Evolutionary conservation across 2,888 invertebrate species (phyloP).

Genomic region (Xanthorhoe spadicearia): DNA sequence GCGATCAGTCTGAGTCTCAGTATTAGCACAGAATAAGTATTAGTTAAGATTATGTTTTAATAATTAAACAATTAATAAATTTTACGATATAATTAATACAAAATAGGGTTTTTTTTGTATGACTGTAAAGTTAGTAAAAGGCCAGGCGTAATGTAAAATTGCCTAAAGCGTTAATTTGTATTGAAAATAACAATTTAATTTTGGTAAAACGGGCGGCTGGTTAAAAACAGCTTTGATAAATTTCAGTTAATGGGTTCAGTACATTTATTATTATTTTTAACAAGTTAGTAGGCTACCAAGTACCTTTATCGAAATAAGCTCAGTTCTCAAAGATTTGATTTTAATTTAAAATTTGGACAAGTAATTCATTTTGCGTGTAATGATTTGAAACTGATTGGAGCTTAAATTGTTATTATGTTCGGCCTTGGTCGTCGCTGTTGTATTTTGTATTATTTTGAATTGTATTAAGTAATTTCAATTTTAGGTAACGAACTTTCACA

Average conservation of each 20-base stretch:
- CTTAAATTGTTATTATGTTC: constrained; percentile 65
- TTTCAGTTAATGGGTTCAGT: neutral
- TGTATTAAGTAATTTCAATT: constrained; percentile 15
- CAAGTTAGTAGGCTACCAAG: neutral
- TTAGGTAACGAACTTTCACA: neutral
- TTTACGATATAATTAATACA: too few species aligned
- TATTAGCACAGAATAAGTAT: too few species aligned
- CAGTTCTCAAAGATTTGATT: constrained; percentile 31
- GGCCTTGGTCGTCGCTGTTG: constrained; percentile 29
- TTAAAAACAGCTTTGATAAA: neutral
- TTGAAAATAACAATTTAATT: constrained; percentile 26
- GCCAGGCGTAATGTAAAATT: neutral
- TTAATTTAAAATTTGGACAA: constrained; percentile 44
- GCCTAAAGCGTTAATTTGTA: constrained; percentile 15
- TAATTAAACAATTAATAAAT: too few species aligned
- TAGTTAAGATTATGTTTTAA: too few species aligned
- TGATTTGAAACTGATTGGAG: constrained; percentile 66
- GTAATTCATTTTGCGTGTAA: constrained; percentile 48
- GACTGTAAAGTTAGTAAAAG: neutral
- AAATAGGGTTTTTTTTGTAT: too few species aligned
- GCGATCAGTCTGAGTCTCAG: too few species aligned
- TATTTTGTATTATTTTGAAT: constrained; percentile 33
- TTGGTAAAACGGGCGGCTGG: constrained; percentile 11
- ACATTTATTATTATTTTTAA: constrained; percentile 11
- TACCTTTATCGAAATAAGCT: constrained; percentile 9